Evolutionary conservation across 92 coral and sea anemone genomes (phyloP).

Genomic region (Phenganax stokvisi): DNA sequence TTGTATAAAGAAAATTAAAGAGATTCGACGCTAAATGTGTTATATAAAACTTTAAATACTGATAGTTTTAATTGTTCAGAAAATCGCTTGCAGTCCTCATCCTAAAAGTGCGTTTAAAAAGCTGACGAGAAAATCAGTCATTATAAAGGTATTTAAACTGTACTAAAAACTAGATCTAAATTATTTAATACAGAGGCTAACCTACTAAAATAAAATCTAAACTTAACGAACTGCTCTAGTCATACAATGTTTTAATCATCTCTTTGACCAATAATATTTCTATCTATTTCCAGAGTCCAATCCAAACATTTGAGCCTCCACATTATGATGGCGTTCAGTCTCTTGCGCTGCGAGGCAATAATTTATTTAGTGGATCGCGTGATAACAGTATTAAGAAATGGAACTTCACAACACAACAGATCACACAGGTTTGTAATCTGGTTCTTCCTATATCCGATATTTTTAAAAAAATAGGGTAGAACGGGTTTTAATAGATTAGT

Average conservation of each 20-base stretch:
- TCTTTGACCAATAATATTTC: background rate
- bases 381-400: slow-evolving; percentile 98
- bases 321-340: slow-evolving; percentile 99
- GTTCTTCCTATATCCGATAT: background rate
- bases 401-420: slow-evolving; percentile 73
- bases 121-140: slow-evolving; percentile 2
- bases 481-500: too few relatives aligned
- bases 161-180: background rate
- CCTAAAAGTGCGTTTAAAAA: slow-evolving; percentile 29
- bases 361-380: slow-evolving; percentile 90
- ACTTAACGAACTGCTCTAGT: background rate
- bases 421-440: slow-evolving; percentile 59
- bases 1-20: too few relatives aligned
- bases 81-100: background rate
- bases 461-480: too few relatives aligned
- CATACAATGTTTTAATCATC: background rate
- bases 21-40: background rate
- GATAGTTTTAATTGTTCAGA: slow-evolving; percentile 6
- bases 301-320: slow-evolving; percentile 83
- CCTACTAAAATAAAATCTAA: background rate
- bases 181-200: background rate
- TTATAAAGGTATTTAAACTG: slow-evolving; percentile 18
- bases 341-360: slow-evolving; percentile 67
- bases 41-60: too few relatives aligned
- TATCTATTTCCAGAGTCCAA: slow-evolving; percentile 60